These are phyloP conservation scores for Meloidogyne exigua DNA, from an alignment of 1,140 invertebrate species.

Conservation along the genomic window DNA sequence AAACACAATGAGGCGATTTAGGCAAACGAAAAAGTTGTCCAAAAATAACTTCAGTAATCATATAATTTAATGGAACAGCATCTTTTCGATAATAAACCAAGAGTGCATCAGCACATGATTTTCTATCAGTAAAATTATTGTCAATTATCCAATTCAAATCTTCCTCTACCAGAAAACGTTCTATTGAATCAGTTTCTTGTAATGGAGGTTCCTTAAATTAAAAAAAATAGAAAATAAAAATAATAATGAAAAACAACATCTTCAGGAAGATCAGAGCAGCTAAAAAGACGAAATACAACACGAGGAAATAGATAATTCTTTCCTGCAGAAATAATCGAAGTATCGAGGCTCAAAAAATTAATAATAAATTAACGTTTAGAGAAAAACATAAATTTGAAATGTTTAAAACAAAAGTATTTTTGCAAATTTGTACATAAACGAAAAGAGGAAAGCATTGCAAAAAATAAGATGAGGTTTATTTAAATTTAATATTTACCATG, in stretches of 20 bases:
- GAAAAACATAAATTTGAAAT: too few species aligned
- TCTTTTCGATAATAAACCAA: slow-evolving; percentile 86
- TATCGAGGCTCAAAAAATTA: slow-evolving; percentile 78
- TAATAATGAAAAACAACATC: slow-evolving; percentile 63
- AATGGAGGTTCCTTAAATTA: slow-evolving; percentile 68
- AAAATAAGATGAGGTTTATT: too few species aligned
- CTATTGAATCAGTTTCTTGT: slow-evolving; percentile 92
- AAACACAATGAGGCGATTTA: slow-evolving; percentile 72
- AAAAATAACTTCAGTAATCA: slow-evolving; percentile 80
- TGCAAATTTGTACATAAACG: too few species aligned
- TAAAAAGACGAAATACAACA: slow-evolving; percentile 76
- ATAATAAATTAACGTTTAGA: slow-evolving; percentile 79
- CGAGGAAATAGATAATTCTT: slow-evolving; percentile 74
- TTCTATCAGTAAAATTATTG: slow-evolving; percentile 76
- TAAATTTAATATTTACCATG: slow-evolving; percentile 65
- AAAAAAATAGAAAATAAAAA: background rate
- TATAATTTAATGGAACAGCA: slow-evolving; percentile 94
- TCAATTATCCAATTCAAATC: slow-evolving; percentile 90
- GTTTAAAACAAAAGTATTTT: too few species aligned
- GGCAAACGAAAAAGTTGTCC: slow-evolving; percentile 84
- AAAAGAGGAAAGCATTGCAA: too few species aligned
- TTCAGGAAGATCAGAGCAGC: slow-evolving; percentile 96
- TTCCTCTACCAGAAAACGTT: slow-evolving; percentile 94
- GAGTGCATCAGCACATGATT: slow-evolving; percentile 78
- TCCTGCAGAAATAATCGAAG: slow-evolving; percentile 70